phyloP scores from a whole-genome alignment of 2,113 vertebrate genomes.

The Scomber japonicus region DNA sequence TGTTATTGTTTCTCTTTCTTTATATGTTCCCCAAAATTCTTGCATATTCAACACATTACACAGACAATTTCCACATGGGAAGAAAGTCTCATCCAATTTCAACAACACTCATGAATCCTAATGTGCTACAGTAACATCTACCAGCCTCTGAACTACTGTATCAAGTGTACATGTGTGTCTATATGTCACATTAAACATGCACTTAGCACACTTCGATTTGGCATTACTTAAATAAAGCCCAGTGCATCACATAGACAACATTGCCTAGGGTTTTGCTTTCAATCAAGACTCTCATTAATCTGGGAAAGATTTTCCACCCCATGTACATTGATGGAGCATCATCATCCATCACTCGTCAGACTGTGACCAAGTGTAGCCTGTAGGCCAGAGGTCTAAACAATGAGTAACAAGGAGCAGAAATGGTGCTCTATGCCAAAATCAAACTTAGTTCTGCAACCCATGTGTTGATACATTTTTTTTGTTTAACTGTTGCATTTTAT shows the following conservation, averaged over 20 bases:
- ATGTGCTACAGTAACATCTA: conserved; percentile 7
- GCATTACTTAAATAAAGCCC: conserved; percentile 42
- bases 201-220: conserved; percentile 40
- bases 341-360: conserved; percentile 68
- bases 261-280: conserved; percentile 39
- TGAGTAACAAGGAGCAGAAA: conserved; percentile 20
- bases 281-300: conserved; percentile 69
- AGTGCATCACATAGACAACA: conserved; percentile 52
- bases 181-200: conserved; percentile 36
- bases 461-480: neutral
- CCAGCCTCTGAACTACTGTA: neutral
- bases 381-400: conserved; percentile 46
- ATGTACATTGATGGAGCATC: conserved; percentile 60
- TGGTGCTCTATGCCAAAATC: neutral
- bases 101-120: neutral
- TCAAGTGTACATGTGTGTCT: neutral
- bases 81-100: conserved; percentile 2
- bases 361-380: conserved; percentile 32
- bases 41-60: conserved; percentile 16
- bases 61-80: neutral
- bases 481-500: neutral
- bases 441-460: neutral
- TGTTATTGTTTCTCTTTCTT: conserved; percentile 1
- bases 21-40: neutral
- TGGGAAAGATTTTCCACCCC: conserved; percentile 48